Evolutionary conservation across 2,797 vertebrate species (phyloP).

Genomic region (Platyrinchus mystaceus): DNA sequence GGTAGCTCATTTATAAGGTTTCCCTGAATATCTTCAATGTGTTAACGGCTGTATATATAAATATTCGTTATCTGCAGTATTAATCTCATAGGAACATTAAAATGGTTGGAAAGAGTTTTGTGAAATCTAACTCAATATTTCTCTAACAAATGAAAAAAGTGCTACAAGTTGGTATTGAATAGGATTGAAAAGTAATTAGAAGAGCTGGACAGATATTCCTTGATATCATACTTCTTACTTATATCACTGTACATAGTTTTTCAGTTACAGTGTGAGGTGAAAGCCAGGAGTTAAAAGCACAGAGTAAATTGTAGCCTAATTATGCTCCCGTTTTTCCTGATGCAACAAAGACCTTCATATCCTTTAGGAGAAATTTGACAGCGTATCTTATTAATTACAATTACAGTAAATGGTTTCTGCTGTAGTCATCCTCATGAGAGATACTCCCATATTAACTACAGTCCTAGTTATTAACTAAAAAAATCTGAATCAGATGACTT

Average conservation of each 20-base stretch:
- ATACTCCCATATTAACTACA: background rate
- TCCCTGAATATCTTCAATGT: background rate
- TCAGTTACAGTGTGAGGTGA: background rate
- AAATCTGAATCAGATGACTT: background rate
- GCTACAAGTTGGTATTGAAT: background rate
- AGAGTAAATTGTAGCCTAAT: background rate
- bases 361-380: background rate
- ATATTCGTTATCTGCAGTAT: background rate
- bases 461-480: background rate
- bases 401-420: background rate
- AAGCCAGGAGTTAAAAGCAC: background rate
- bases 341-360: background rate
- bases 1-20: background rate
- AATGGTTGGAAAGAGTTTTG: background rate
- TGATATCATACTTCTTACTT: background rate
- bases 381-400: background rate
- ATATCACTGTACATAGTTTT: background rate
- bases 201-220: background rate
- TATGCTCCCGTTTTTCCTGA: background rate
- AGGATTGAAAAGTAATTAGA: background rate
- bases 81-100: background rate
- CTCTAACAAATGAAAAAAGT: background rate
- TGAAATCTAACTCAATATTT: background rate
- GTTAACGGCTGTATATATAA: background rate
- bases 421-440: background rate